phyloP scores from a whole-genome alignment of 2,113 vertebrate species.

The Thinocorus orbignyianus region DNA sequence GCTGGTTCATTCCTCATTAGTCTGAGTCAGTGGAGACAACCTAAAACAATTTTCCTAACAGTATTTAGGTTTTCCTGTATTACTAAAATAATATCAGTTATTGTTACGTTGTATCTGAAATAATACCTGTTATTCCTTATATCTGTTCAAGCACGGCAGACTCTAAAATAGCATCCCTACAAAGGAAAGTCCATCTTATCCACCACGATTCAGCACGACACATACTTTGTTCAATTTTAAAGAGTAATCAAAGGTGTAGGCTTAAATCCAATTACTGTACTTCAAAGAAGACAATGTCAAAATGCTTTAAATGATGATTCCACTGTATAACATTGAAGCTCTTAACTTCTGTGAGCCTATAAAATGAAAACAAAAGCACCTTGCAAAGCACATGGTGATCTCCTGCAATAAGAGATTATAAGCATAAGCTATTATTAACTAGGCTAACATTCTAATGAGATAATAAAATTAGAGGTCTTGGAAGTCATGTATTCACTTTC shows the following conservation, averaged over 20 bases:
- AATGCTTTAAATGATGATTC: constrained; percentile 14
- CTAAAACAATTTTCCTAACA: neutral
- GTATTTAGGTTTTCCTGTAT: neutral
- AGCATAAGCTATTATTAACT: neutral
- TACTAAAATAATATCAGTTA: constrained; percentile 24
- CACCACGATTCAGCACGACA: neutral
- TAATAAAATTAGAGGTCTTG: neutral
- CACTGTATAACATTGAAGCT: neutral
- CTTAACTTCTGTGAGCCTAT: neutral
- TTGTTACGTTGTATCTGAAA: constrained; percentile 4
- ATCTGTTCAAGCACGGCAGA: neutral
- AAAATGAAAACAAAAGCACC: constrained; percentile 14
- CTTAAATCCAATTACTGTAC: constrained; percentile 43
- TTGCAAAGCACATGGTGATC: neutral
- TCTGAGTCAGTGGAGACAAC: neutral
- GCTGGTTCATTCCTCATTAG: constrained; percentile 7
- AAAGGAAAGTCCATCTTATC: constrained; percentile 8
- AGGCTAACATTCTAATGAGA: neutral
- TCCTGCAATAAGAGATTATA: neutral
- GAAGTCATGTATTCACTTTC: neutral
- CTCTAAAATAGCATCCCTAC: neutral
- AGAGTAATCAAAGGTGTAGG: constrained; percentile 35
- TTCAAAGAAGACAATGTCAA: constrained; percentile 21
- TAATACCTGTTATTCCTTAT: constrained; percentile 12
- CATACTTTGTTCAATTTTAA: constrained; percentile 32